Evolutionary conservation across 2,888 invertebrate species (phyloP).

Genomic region (Neocrepidodera transversa): DNA sequence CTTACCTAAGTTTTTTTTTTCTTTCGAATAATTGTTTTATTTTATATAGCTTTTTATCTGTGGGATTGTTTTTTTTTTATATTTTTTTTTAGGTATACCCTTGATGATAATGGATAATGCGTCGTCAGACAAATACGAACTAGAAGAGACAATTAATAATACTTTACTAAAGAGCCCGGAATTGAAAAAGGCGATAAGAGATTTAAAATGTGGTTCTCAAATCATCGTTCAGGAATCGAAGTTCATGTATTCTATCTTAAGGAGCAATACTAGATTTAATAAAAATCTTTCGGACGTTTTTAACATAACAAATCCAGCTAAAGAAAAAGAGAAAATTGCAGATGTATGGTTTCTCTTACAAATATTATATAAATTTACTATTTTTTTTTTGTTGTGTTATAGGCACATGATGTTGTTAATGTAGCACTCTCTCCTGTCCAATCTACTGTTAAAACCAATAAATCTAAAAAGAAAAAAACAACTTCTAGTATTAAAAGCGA

Average conservation of each 20-base stretch:
- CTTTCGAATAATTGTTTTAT: too few species aligned
- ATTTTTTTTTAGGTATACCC: too few species aligned
- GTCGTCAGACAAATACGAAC: too few species aligned
- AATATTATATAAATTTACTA: too few species aligned
- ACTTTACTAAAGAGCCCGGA: background rate
- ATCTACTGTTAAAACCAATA: background rate
- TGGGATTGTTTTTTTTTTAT: too few species aligned
- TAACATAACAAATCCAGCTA: slow-evolving; percentile 5
- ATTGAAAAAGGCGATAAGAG: background rate
- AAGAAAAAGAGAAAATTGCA: too few species aligned
- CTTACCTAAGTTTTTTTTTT: too few species aligned
- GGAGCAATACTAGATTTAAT: background rate
- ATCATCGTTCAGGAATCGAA: slow-evolving; percentile 4
- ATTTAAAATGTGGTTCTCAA: background rate
- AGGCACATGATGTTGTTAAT: too few species aligned
- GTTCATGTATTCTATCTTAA: slow-evolving; percentile 18
- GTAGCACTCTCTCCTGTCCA: background rate
- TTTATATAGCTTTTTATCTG: too few species aligned
- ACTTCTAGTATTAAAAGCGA: slow-evolving; percentile 5
- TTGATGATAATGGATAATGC: slow-evolving; percentile 10
- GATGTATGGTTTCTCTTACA: too few species aligned
- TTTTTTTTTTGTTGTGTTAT: too few species aligned
- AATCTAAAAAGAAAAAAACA: slow-evolving; percentile 3
- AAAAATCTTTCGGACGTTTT: slow-evolving; percentile 7
- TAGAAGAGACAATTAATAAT: too few species aligned